Evolutionary conservation across 2,797 vertebrate genomes (phyloP).

Genomic region (Brachyalestes nurse): DNA sequence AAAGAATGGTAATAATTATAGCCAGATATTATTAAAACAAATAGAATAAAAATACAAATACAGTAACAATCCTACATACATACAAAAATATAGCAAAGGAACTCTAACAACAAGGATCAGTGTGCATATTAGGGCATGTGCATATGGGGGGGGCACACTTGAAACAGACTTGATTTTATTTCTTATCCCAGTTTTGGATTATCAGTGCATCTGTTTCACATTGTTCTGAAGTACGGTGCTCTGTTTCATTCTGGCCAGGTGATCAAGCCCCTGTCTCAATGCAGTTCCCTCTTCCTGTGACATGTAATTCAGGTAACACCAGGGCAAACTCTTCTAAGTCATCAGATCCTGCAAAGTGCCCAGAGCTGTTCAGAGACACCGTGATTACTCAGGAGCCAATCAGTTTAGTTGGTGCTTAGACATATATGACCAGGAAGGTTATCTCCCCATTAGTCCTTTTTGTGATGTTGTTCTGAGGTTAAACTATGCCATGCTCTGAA

Average conservation of each 20-base stretch:
- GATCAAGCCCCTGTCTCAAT: slow-evolving; percentile 46
- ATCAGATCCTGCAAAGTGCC: slow-evolving; percentile 69
- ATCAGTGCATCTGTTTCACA: slow-evolving; percentile 55
- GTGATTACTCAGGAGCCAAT: slow-evolving; percentile 40
- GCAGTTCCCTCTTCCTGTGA: slow-evolving; percentile 41
- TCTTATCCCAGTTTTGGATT: slow-evolving; percentile 48
- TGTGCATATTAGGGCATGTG: slow-evolving; percentile 55
- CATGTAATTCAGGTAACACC: slow-evolving; percentile 15
- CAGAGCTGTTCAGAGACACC: slow-evolving; percentile 56
- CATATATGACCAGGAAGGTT: slow-evolving; percentile 37
- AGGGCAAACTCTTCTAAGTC: slow-evolving; percentile 19
- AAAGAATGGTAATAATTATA: slow-evolving; percentile 63
- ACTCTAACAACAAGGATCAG: slow-evolving; percentile 78
- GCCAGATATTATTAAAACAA: slow-evolving; percentile 68
- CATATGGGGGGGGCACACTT: slow-evolving; percentile 33
- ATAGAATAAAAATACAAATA: slow-evolving; percentile 80
- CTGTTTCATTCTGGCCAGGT: slow-evolving; percentile 48
- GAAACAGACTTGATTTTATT: slow-evolving; percentile 58
- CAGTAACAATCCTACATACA: slow-evolving; percentile 77
- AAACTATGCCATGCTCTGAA: slow-evolving; percentile 17
- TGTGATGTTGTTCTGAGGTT: slow-evolving; percentile 42
- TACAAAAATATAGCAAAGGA: slow-evolving; percentile 95
- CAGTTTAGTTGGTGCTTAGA: slow-evolving; percentile 48
- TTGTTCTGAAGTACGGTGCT: slow-evolving; percentile 48
- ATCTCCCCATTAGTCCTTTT: slow-evolving; percentile 27